Percentiles rank a stretch among this genome's conserved stretches.
Conservation (phyloP, 2,888 invertebrate species). For the Apocheima hispidaria region DNA sequence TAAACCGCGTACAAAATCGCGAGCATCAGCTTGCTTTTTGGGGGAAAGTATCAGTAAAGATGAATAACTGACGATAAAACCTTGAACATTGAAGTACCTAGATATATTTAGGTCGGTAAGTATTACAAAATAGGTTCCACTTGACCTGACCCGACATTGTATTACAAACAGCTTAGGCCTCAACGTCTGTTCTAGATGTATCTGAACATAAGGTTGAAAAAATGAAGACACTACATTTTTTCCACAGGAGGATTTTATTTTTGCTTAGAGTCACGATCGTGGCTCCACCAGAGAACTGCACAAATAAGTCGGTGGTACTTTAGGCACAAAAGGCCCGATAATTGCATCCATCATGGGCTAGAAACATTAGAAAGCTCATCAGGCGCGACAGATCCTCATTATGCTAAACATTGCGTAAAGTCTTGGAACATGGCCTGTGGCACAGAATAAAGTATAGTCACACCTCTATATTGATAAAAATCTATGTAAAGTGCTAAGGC, state of each 20-base stretch:
- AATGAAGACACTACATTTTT: neutral
- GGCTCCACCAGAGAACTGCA: neutral
- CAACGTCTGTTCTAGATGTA: slow-evolving; percentile 12
- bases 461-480: no score
- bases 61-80: neutral
- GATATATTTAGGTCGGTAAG: neutral
- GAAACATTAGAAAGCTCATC: slow-evolving; percentile 21
- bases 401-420: slow-evolving; percentile 8
- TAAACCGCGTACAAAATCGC: no score
- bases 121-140: slow-evolving; percentile 5
- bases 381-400: slow-evolving; percentile 12
- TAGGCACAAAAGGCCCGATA: slow-evolving; percentile 18
- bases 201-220: neutral
- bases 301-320: neutral
- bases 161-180: slow-evolving; percentile 11
- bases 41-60: no score
- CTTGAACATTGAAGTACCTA: neutral
- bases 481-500: no score
- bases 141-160: slow-evolving; percentile 20
- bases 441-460: neutral
- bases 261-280: neutral
- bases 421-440: neutral
- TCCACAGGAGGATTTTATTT: neutral
- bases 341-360: slow-evolving; percentile 19
- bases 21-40: no score